These are phyloP conservation scores for Neuroterus valhalla DNA, from an alignment of 1,140 invertebrate genomes.

Conservation along the genomic window DNA sequence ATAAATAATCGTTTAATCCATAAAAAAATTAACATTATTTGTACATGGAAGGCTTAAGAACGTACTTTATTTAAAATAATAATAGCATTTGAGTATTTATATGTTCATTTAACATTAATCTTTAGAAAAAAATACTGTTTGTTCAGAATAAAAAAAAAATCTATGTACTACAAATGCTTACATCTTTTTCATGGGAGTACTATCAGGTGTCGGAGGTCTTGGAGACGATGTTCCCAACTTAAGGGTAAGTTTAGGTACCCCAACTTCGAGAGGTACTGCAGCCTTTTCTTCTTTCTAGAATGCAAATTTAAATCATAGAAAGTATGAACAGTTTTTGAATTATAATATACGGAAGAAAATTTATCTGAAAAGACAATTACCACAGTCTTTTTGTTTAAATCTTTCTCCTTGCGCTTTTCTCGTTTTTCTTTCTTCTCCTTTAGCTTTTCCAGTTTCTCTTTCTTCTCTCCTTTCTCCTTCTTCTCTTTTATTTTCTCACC, in stretches of 20 bases:
- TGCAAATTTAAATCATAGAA: conserved; percentile 40
- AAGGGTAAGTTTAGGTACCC: conserved; percentile 86
- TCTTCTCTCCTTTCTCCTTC: conserved; percentile 76
- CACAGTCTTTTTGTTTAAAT: conserved; percentile 63
- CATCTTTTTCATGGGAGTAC: conserved; percentile 78
- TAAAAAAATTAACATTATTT: not conserved
- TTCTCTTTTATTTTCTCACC: conserved; percentile 75
- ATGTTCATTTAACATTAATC: too few species aligned
- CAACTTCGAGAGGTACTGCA: conserved; percentile 63
- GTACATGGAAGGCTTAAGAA: not conserved
- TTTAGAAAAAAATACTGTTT: not conserved
- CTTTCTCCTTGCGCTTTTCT: conserved; percentile 77
- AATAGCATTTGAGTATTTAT: not conserved
- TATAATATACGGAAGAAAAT: too few species aligned
- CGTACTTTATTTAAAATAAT: not conserved
- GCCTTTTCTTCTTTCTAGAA: conserved; percentile 72
- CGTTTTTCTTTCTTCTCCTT: conserved; percentile 76
- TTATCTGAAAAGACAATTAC: too few species aligned
- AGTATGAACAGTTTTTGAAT: conserved; percentile 31
- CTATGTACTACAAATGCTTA: conserved; percentile 59
- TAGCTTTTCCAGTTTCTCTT: conserved; percentile 77
- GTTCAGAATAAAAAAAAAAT: conserved; percentile 32
- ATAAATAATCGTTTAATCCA: not conserved
- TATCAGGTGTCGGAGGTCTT: conserved; percentile 80
- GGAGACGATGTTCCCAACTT: conserved; percentile 84